A percentile compares a stretch with the other conserved stretches of the same genome.
phyloP scores from a whole-genome alignment of 2,888 invertebrate genomes.

The Cetonia aurata region DNA sequence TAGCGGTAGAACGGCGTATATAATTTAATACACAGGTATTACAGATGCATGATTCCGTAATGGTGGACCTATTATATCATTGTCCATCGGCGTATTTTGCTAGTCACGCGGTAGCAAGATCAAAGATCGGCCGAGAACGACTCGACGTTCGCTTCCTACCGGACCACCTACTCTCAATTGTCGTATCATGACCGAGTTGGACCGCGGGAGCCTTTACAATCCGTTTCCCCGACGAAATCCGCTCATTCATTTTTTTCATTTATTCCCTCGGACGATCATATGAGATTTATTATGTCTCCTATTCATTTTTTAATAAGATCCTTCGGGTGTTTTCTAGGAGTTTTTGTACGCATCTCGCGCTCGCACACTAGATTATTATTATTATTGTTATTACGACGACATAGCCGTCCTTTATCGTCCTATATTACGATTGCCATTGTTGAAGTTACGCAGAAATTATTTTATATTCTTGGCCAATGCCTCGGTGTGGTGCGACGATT shows the following conservation, averaged over 20 bases:
- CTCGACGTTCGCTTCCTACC: constrained; percentile 49
- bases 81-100: constrained; percentile 49
- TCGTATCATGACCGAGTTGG: constrained; percentile 45
- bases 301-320: constrained; percentile 48
- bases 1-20: constrained; percentile 42
- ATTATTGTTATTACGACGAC: constrained; percentile 29
- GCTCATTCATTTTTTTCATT: constrained; percentile 46
- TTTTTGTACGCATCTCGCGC: constrained; percentile 36
- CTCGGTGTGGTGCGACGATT: constrained; percentile 4
- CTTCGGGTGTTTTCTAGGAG: constrained; percentile 44
- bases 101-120: constrained; percentile 56
- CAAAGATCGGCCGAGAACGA: constrained; percentile 50
- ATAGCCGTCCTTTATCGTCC: constrained; percentile 32
- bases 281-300: constrained; percentile 44
- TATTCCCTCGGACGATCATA: constrained; percentile 44
- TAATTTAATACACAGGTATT: constrained; percentile 52
- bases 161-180: constrained; percentile 52
- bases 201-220: constrained; percentile 44
- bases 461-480: constrained; percentile 33
- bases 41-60: constrained; percentile 53
- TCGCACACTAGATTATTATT: constrained; percentile 40
- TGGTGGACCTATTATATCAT: constrained; percentile 50
- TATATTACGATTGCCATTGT: constrained; percentile 38
- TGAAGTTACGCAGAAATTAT: constrained; percentile 44
- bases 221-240: constrained; percentile 45